Evolutionary conservation across 2,888 invertebrate species (phyloP).

Genomic region (Spialia ferax): DNA sequence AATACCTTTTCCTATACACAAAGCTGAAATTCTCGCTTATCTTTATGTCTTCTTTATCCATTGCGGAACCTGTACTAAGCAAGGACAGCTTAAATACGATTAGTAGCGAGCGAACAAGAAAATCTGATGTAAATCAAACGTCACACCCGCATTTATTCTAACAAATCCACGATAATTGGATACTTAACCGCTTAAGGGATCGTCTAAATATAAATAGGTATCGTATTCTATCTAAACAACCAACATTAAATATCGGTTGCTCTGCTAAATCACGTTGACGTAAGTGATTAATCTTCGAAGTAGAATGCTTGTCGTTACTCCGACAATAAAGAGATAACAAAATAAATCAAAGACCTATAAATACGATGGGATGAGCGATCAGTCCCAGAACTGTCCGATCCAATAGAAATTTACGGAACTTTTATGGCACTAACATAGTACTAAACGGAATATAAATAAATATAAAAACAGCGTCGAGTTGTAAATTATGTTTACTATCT

Average conservation of each 20-base stretch:
- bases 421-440: conserved; percentile 73
- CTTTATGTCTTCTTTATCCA: conserved; percentile 7
- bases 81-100: conserved; percentile 15
- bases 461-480: conserved; percentile 70
- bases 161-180: conserved; percentile 62
- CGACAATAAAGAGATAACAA: conserved; percentile 85
- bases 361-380: conserved; percentile 81
- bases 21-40: background rate
- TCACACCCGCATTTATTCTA: conserved; percentile 42
- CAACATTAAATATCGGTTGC: conserved; percentile 83
- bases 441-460: conserved; percentile 75
- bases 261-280: conserved; percentile 85
- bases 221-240: conserved; percentile 80
- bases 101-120: conserved; percentile 9
- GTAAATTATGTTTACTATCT: conserved; percentile 79
- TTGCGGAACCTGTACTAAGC: background rate
- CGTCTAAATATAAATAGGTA: conserved; percentile 77
- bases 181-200: conserved; percentile 69
- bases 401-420: conserved; percentile 79
- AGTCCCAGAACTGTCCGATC: conserved; percentile 76
- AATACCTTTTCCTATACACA: background rate
- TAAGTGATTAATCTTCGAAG: conserved; percentile 82
- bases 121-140: conserved; percentile 27
- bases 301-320: conserved; percentile 84
- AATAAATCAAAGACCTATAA: conserved; percentile 85